These are phyloP conservation scores for Pseudorhiza aurosa DNA, from an alignment of 30 jellyfish, hydroid and myxozoan species.

Conservation along the genomic window DNA sequence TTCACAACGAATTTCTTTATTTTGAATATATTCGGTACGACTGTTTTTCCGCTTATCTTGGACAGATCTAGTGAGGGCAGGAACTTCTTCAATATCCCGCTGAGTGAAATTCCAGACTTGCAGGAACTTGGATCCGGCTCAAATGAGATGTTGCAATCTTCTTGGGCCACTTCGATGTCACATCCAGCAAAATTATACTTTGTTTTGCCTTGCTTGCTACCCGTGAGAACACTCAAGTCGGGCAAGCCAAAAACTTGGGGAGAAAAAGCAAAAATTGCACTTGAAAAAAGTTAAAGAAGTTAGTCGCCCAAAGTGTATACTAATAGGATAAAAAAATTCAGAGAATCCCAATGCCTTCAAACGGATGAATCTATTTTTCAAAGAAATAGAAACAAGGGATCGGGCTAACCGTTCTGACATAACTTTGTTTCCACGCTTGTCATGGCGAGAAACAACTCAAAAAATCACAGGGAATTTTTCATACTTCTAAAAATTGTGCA, in stretches of 20 bases:
- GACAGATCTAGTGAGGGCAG: conserved; percentile 50
- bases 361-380: too few species aligned
- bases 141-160: conserved; percentile 66
- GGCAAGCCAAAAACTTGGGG: conserved; percentile 40
- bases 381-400: too few species aligned
- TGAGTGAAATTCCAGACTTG: conserved; percentile 43
- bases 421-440: too few species aligned
- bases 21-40: conserved; percentile 64
- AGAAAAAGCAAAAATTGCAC: too few species aligned
- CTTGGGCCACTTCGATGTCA: conserved; percentile 56
- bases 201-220: conserved; percentile 31
- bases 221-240: conserved; percentile 32
- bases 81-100: conserved; percentile 39
- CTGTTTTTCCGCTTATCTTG: conserved; percentile 40
- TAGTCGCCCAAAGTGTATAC: too few species aligned
- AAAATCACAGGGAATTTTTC: too few species aligned
- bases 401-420: too few species aligned
- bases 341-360: too few species aligned
- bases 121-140: conserved; percentile 57
- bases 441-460: too few species aligned
- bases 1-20: conserved; percentile 49
- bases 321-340: too few species aligned
- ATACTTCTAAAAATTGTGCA: too few species aligned
- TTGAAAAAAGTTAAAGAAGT: too few species aligned
- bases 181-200: conserved; percentile 71